Evolutionary conservation across 2,888 invertebrate genomes (phyloP), one percentile per base, ranked within the genome.

Genomic region (Graphium colonna): DNA sequence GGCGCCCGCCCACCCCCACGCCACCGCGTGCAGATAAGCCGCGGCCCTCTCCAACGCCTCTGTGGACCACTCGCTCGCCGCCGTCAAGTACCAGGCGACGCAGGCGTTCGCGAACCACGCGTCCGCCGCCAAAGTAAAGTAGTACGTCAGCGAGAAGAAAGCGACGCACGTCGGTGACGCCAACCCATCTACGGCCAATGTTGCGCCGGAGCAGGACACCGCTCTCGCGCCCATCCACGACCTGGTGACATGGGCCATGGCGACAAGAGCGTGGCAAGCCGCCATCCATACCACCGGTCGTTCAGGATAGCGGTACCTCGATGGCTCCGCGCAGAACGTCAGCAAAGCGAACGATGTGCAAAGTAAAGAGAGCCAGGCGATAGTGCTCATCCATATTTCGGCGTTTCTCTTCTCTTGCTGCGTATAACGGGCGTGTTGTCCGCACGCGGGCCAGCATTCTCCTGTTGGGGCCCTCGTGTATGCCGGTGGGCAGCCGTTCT

Each of bases 21-120:
- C 95, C 0, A 94, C 92, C 1, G 95, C 93, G 80, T 97, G 97
- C 61, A 97, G 93, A 68, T 96, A 94, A 13, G 95, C 94, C 0
- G 96, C 94, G 21, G 96, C 94, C 45, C 95, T 93, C 78, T 96
- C 96, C 49, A 97, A 92, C 1, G 97, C 96, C 81, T 97, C 97
- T 54, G 96, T 96, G 18, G 96, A 96, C 97, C 97, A 97, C 74
- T 97, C 96, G 74, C 96, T 95, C 41, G 96, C 95, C 0, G 97
- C 96, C 3, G 96, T 95, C 45, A 97, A 90, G 72, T 96, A 95
- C 95, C 97, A 97, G 52, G 97, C 96, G 45, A 96, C 92, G 57
- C 96, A 95, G 48, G 97, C 92, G 64, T 96, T 94, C 1, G 96
- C 92, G 94, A 97, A 97, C 97, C 97, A 96, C 56, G 95, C 92